Conservation (phyloP, 2,797 vertebrate species). For the Podarcis siculus region DNA sequence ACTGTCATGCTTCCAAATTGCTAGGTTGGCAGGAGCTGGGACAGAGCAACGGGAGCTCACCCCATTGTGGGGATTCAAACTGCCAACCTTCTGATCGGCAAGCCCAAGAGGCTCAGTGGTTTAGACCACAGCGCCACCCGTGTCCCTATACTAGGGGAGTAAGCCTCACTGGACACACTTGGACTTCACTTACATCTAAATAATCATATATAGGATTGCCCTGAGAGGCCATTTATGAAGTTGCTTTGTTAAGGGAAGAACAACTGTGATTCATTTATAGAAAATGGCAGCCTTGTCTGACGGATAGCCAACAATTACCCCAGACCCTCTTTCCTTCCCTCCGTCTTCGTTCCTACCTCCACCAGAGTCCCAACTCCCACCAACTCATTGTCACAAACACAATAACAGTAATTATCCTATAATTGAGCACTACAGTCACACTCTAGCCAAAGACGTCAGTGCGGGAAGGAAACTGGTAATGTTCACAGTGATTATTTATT, state of each 20-base stretch:
- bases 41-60: too few relatives aligned
- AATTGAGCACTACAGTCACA: slow-evolving; percentile 66
- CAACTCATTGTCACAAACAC: slow-evolving; percentile 63
- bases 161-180: neutral
- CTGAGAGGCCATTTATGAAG: neutral
- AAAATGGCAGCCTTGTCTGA: neutral
- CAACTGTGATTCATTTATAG: neutral
- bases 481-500: slow-evolving; percentile 59
- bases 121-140: too few relatives aligned
- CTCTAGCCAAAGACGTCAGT: slow-evolving; percentile 56
- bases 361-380: slow-evolving; percentile 65
- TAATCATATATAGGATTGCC: neutral
- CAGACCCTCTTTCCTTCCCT: slow-evolving; percentile 46
- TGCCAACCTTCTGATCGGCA: too few relatives aligned
- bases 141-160: too few relatives aligned
- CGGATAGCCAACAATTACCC: slow-evolving; percentile 27
- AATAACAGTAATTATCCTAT: slow-evolving; percentile 73
- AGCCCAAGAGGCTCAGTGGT: too few relatives aligned
- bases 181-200: neutral
- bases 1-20: too few relatives aligned
- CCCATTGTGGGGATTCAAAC: too few relatives aligned
- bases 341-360: slow-evolving; percentile 42
- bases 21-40: too few relatives aligned
- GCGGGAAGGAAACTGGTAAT: slow-evolving; percentile 51
- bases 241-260: accelerated